Conservation (phyloP, 2,888 invertebrate genomes). For the Neocrepidodera transversa region DNA sequence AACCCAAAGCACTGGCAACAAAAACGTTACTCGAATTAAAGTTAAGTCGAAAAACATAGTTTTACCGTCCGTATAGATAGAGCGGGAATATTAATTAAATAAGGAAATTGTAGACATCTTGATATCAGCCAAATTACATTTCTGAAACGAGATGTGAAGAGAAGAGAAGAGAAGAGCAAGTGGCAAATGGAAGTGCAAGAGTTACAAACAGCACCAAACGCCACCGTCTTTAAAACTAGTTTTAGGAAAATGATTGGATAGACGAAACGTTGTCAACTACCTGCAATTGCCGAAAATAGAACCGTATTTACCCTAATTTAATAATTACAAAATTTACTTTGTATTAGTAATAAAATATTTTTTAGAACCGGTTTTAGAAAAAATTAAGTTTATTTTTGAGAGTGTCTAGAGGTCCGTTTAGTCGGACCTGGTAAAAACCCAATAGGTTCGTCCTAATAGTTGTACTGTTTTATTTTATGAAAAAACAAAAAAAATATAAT, state of each 20-base stretch:
- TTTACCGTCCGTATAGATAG: not conserved
- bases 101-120: not conserved
- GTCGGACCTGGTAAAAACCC: too few species aligned
- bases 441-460: too few species aligned
- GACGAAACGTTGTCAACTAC: slow-evolving; percentile 12
- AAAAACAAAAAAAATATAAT: too few species aligned
- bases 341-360: too few species aligned
- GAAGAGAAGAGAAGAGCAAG: too few species aligned
- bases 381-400: too few species aligned
- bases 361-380: too few species aligned
- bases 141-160: not conserved
- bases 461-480: too few species aligned
- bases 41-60: not conserved
- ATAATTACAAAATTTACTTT: too few species aligned
- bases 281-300: not conserved
- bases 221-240: slow-evolving; percentile 10
- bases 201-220: slow-evolving; percentile 3
- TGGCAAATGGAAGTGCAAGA: slow-evolving; percentile 8
- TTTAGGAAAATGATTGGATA: slow-evolving; percentile 12
- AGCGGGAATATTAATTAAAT: not conserved
- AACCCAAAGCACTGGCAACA: too few species aligned
- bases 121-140: not conserved
- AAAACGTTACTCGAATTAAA: too few species aligned
- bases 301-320: not conserved
- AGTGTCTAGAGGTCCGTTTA: too few species aligned